Base-by-base conservation (phyloP, 2,888 invertebrate genomes). In the Lypha dubia region DNA sequence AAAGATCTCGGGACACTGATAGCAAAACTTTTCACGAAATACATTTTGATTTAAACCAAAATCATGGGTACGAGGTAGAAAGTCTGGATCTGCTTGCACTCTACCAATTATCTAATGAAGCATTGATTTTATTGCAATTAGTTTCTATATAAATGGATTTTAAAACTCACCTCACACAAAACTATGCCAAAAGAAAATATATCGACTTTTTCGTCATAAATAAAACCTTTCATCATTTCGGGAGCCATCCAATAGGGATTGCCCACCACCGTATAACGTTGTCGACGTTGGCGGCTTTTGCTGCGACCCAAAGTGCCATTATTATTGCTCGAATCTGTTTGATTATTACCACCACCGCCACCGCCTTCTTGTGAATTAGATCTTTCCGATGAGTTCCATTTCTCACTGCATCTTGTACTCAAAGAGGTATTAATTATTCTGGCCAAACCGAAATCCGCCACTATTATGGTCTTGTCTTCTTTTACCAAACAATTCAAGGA, bases 191-290 rank as follows among this genome's bases (percentile, higher is more conserved):
- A 98, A 32, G 98, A 98, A 92, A 98, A 98, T 84, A 98, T 96
- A 90, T 98, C 98, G 0, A 98, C 98, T 92, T 98, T 98, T 91
- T 98, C 98, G 90, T 98, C 98, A 91, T 98, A 98, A 87, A 97
- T 96, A 89, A 97, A 96, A 22, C 98, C 98, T 91, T 97, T 97
- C 97, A 98, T 97, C 98, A 98, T 98, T 92, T 98, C 98, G 0
- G 98, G 98, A 0, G 98, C 98, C 98, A 98, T 98, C 98, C 98
- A 98, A 92, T 98, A 98, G 0, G 98, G 98, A 93, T 98, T 98
- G 1, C 98, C 98, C 0, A 98, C 98, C 35, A 98, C 98, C 0
- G 98, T 98, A 91, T 98, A 98, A 15, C 98, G 94, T 90, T 98
- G 98, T 87, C 97, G 94, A 0, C 97, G 93, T 88, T 96, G 95